Base-by-base conservation (phyloP, 2,888 invertebrate species). In the Ellobium chinense region DNA sequence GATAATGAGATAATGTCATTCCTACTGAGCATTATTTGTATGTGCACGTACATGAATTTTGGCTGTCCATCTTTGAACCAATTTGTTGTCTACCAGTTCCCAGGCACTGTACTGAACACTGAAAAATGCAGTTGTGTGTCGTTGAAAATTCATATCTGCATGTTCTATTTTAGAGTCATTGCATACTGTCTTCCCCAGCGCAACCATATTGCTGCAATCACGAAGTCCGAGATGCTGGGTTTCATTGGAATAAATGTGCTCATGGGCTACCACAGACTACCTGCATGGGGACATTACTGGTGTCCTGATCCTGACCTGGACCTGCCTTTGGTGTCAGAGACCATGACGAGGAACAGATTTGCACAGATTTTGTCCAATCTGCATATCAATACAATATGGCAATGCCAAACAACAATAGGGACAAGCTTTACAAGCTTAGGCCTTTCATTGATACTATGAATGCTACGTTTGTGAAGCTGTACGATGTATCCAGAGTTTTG, bases 381-480 rank as follows among this genome's bases (percentile, higher is more conserved):
- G 7, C 72, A 81, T 70, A 24, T 62, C 1, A 81, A 70, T 70
- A 80, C 69, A 77, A 81, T 39, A 46, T 12, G 4, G 63, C 56
- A 18, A 27, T 60, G 18, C 31, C 37, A 18, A 24, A 54, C 7
- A 21, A 21, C 3, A 74, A 74, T 21, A 31, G 1, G n/a, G 81
- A 77, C 39, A 77, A 62, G 63, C 81, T 77, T 12, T 76, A 36
- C 46, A 81, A 80, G 66, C 29, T 81, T 34, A 5, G 78, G 24
- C 81, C 81, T 63, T n/a, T 78, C 14, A 72, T 81, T n/a, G 56
- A 63, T 29, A 31, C 21, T 14, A 34, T 72, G 21, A 81, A 78
- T 66, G 5, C n/a, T 18, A 81, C 68, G 14, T 73, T 72, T 72
- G 56, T 54, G 39, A 66, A 72, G 58, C 56, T 81, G 39, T 72